These are phyloP conservation scores for Acomys russatus DNA, from an alignment of 2,797 vertebrate species.

Conservation along the genomic window DNA sequence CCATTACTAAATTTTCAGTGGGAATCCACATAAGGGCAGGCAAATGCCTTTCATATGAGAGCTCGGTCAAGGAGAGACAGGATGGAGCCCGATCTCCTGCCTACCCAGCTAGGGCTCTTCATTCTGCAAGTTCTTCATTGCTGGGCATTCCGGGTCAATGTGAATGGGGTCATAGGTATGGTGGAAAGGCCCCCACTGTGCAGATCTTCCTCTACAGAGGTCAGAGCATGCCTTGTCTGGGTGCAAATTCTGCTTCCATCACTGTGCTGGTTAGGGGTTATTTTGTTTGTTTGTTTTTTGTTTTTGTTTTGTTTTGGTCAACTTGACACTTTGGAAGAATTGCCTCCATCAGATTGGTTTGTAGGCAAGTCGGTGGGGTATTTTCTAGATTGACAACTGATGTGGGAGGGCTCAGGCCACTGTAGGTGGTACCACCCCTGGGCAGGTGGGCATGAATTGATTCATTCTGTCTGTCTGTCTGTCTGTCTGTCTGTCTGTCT, in stretches of 20 bases:
- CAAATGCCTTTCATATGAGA: neutral
- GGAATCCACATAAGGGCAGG: neutral
- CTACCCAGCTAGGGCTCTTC: neutral
- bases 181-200: neutral
- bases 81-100: neutral
- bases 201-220: neutral
- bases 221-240: neutral
- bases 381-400: neutral
- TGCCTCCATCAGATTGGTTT: neutral
- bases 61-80: neutral
- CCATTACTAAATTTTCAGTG: neutral
- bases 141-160: neutral
- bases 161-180: neutral
- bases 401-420: neutral
- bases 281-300: neutral
- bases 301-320: neutral
- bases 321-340: neutral
- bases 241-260: neutral
- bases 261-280: neutral
- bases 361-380: too few relatives aligned
- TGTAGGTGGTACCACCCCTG: neutral
- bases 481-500: too few relatives aligned
- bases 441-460: neutral
- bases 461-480: too few relatives aligned
- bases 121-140: neutral